Evolutionary conservation across 1,140 invertebrate species (phyloP), one percentile per base, ranked within the genome.

Genomic region (Dinoponera quadriceps): DNA sequence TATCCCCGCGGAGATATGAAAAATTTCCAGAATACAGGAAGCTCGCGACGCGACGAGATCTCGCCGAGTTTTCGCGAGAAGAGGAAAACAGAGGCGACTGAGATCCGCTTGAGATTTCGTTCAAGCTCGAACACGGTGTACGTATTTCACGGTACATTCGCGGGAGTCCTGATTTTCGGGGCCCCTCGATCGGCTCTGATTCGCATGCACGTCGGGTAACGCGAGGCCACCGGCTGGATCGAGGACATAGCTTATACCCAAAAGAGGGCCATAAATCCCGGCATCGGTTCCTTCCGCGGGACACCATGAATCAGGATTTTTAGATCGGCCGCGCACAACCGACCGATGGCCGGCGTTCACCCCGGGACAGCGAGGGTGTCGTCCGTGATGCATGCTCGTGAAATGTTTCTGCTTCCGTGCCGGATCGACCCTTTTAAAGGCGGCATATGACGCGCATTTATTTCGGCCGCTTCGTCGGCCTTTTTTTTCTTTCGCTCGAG

Each of bases 261-360:
- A 85, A 89, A 77, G 82, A 85, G 72, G 66, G 60, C 51, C 65
- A 90, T 92, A 92, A 92, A 92, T 92, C 86, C 84, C 29, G 83
- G 83, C 89, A 91, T 91, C 85, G 87, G 73, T 57, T 85, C 62
- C 74, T 82, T 54, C 51, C 49, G 14, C 16, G 38, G 48, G 72
- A 68, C 59, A 78, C 78, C 77, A 90, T 92, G 90, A 91, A 93
- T 93, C 91, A 91, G 86, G 90, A 89, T 91, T 90, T 90, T 92
- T 88, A 85, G 88, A 86, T 87, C 71, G 66, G 75, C 83, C 86
- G 72, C 81, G 78, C 83, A 88, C 89, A 78, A 69, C 72, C 83
- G 13, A 3, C 72, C 83, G 9, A 3, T 25, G 51, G 13, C 18
- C 63, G 38, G 29, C 54, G 44, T 66, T 33, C 73, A 29, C 22